Evolutionary conservation across 1,140 invertebrate species (phyloP).

Genomic region (Lutraria rhynchaena): DNA sequence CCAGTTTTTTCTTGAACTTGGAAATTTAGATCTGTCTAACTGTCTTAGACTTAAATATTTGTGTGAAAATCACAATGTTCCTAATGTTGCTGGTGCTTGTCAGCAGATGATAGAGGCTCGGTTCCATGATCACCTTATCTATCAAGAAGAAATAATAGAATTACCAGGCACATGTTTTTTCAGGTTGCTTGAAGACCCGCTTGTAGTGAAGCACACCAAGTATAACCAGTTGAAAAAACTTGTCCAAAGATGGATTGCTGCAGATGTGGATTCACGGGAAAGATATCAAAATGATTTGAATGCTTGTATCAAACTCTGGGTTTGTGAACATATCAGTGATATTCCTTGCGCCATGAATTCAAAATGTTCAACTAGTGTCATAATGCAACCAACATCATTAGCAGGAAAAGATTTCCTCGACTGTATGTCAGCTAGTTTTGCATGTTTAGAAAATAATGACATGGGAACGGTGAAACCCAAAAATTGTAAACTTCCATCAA

Average conservation of each 20-base stretch:
- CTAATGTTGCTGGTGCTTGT: conserved; percentile 73
- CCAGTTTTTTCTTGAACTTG: conserved; percentile 78
- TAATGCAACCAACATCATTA: conserved; percentile 39
- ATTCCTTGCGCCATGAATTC: conserved; percentile 17
- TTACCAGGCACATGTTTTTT: conserved; percentile 78
- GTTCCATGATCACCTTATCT: conserved; percentile 79
- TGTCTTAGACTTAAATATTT: conserved; percentile 76
- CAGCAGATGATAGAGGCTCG: conserved; percentile 77
- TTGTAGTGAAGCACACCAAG: conserved; percentile 75
- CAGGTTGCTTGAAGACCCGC: conserved; percentile 73
- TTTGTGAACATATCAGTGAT: conserved; percentile 67
- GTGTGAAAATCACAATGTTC: conserved; percentile 77
- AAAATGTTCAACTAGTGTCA: conserved; percentile 48
- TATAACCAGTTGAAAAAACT: conserved; percentile 75
- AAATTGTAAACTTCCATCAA: conserved; percentile 30
- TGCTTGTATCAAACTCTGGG: conserved; percentile 74
- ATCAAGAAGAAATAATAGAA: conserved; percentile 79
- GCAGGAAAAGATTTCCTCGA: not conserved
- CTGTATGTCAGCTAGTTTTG: conserved; percentile 45
- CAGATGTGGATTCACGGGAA: conserved; percentile 66
- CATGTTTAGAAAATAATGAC: conserved; percentile 32
- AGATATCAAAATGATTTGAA: conserved; percentile 67
- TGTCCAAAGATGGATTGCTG: conserved; percentile 75
- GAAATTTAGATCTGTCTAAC: conserved; percentile 78
- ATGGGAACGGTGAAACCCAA: not conserved